Conservation (phyloP, 2,113 vertebrate species). For the Sinosuthora webbiana region DNA sequence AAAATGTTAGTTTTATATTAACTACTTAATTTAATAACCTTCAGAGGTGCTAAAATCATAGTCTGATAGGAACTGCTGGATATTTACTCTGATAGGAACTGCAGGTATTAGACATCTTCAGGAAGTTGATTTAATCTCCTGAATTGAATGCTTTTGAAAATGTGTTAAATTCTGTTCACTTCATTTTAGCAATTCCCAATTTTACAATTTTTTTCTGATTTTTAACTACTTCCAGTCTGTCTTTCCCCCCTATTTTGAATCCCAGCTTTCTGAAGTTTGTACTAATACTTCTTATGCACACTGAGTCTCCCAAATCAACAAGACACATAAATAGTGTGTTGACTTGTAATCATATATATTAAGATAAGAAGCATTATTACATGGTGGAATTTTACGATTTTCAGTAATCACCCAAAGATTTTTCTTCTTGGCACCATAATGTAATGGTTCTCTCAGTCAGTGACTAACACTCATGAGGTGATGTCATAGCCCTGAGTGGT, state of each 20-base stretch:
- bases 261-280: not conserved
- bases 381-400: not conserved
- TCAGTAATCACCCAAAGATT: not conserved
- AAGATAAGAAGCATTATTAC: not conserved
- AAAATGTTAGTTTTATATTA: not conserved
- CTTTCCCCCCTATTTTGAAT: not conserved
- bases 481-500: not conserved
- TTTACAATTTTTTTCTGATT: not conserved
- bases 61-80: not conserved
- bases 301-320: not conserved
- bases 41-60: not conserved
- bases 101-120: not conserved
- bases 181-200: not conserved
- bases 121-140: not conserved
- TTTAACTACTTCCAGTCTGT: not conserved
- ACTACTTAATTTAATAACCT: conserved; percentile 2
- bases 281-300: not conserved
- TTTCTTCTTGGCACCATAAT: not conserved
- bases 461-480: not conserved
- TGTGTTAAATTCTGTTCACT: not conserved
- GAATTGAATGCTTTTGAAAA: not conserved
- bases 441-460: not conserved
- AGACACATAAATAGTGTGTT: not conserved
- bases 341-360: not conserved
- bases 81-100: not conserved